These are phyloP conservation scores for Chrysina gloriosa DNA, from an alignment of 2,888 invertebrate genomes.

Conservation along the genomic window DNA sequence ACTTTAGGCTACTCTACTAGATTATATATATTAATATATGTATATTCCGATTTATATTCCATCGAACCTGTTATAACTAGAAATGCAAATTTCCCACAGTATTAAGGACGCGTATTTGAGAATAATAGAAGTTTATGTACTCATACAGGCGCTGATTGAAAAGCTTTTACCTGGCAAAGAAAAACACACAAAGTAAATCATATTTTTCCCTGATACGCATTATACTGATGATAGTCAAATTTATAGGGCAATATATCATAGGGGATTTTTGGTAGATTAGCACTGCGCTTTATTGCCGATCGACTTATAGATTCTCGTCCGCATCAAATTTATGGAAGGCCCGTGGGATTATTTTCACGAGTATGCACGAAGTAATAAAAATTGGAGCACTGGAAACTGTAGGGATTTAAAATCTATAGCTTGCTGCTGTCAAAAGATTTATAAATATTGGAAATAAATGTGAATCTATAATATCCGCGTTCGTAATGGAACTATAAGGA, in stretches of 20 bases:
- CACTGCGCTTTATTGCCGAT: slow-evolving; percentile 7
- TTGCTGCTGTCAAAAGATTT: not conserved
- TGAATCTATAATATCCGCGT: too few relatives aligned
- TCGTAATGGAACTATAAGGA: too few relatives aligned
- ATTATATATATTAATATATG: too few relatives aligned
- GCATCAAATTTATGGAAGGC: slow-evolving; percentile 5
- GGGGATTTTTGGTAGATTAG: slow-evolving; percentile 21
- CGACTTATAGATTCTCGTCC: slow-evolving; percentile 6
- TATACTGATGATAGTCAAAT: slow-evolving; percentile 7
- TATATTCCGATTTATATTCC: too few relatives aligned
- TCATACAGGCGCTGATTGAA: too few relatives aligned
- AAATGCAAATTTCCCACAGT: too few relatives aligned
- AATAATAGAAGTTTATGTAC: too few relatives aligned
- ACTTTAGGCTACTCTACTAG: too few relatives aligned
- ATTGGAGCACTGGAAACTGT: not conserved
- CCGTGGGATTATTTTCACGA: slow-evolving; percentile 2
- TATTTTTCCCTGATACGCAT: not conserved
- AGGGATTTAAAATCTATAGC: not conserved
- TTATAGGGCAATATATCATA: slow-evolving; percentile 25
- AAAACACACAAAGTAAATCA: not conserved
- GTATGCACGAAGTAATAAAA: not conserved
- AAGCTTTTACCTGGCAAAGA: not conserved
- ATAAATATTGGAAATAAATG: not conserved
- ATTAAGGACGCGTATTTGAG: too few relatives aligned
- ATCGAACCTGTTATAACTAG: too few relatives aligned